A percentile compares a stretch with the other conserved stretches of the same genome.
Conservation (phyloP, 2,888 invertebrate genomes). For the Harpalus rubripes region DNA sequence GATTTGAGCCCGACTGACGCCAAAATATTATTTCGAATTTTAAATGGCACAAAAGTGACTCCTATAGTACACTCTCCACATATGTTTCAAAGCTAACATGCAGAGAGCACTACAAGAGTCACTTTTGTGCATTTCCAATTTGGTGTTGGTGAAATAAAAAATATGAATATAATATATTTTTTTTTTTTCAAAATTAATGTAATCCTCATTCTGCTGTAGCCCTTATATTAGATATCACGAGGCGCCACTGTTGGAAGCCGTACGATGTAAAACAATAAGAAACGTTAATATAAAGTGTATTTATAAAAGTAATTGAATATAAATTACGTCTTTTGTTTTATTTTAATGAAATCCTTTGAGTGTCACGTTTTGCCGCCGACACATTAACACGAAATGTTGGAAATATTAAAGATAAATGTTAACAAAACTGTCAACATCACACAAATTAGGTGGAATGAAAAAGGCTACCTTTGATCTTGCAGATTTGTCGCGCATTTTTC, state of each 20-base stretch:
- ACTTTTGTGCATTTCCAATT: no score
- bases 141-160: no score
- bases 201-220: no score
- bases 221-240: not conserved
- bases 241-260: not conserved
- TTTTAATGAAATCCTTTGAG: conserved; percentile 21
- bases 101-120: no score
- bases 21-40: no score
- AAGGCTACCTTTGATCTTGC: not conserved
- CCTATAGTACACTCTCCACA: no score
- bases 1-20: no score
- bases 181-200: no score
- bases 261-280: conserved; percentile 13
- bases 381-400: no score
- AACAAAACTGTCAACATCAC: not conserved
- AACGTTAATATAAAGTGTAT: conserved; percentile 12
- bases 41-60: no score
- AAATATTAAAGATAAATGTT: not conserved
- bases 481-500: conserved; percentile 8
- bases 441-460: conserved; percentile 10
- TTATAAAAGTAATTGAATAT: conserved; percentile 36
- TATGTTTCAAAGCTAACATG: no score
- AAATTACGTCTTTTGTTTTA: conserved; percentile 14
- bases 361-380: not conserved
- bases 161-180: no score